Conservation (phyloP, 1,140 invertebrate genomes). For the Drosophila simulans region DNA sequence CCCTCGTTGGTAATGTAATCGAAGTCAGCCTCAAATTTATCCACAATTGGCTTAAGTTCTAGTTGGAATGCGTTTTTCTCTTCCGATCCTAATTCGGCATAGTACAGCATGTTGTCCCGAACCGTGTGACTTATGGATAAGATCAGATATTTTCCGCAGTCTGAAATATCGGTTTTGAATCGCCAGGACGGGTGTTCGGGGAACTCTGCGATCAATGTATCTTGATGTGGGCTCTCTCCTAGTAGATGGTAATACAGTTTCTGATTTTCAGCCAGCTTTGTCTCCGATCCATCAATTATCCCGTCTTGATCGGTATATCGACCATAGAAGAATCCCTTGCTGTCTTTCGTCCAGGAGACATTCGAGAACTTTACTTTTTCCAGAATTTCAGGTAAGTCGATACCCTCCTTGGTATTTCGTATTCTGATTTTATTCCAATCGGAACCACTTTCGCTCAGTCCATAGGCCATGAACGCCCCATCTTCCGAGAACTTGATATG, state of each 20-base stretch:
- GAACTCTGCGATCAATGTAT: conserved; percentile 95
- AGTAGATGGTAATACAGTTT: conserved; percentile 97
- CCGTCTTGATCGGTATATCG: conserved; percentile 91
- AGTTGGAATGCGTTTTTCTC: conserved; percentile 88
- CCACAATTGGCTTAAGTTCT: conserved; percentile 90
- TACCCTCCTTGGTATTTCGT: conserved; percentile 90
- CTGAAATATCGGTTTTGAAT: conserved; percentile 91
- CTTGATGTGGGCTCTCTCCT: conserved; percentile 94
- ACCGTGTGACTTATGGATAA: conserved; percentile 86
- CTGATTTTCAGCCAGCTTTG: conserved; percentile 93
- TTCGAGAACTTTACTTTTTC: conserved; percentile 96
- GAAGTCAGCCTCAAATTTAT: conserved; percentile 97
- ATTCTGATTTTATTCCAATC: conserved; percentile 97
- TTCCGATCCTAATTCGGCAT: conserved; percentile 90
- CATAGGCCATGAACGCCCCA: conserved; percentile 95
- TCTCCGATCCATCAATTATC: conserved; percentile 95
- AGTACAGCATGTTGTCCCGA: conserved; percentile 95
- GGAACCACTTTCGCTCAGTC: conserved; percentile 95
- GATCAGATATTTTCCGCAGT: conserved; percentile 96
- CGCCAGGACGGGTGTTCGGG: conserved; percentile 95
- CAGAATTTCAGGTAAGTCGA: conserved; percentile 95
- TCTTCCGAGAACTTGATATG: conserved; percentile 94
- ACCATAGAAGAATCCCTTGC: conserved; percentile 97
- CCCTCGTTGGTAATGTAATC: conserved; percentile 97
- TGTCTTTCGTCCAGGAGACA: conserved; percentile 97